These are phyloP conservation scores for Gallinago undulata DNA, from an alignment of 2,113 vertebrate species.

Conservation along the genomic window DNA sequence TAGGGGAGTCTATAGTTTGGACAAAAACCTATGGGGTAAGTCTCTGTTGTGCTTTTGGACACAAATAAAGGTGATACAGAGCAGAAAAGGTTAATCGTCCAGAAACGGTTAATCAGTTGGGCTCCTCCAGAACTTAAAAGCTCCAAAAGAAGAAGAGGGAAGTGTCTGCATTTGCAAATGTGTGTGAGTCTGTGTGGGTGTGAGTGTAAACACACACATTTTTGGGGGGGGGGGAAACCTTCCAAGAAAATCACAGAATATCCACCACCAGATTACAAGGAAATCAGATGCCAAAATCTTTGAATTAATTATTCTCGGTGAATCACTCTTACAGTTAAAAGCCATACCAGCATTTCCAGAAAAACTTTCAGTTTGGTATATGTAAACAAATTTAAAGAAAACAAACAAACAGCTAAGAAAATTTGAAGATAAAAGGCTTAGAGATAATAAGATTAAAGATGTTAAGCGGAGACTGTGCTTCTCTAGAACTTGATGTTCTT, in stretches of 20 bases:
- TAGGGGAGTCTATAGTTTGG: neutral
- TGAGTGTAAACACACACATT: constrained; percentile 39
- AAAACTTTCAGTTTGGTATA: neutral
- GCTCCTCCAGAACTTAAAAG: constrained; percentile 25
- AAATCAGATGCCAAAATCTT: constrained; percentile 45
- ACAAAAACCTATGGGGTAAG: neutral
- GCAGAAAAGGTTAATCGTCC: neutral
- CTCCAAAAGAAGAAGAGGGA: neutral
- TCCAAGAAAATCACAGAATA: constrained; percentile 48
- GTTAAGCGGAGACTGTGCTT: neutral
- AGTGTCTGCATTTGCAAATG: constrained; percentile 47
- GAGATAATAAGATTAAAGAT: constrained; percentile 49
- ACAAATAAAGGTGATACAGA: neutral
- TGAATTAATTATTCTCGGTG: constrained; percentile 50
- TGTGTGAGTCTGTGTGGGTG: constrained; percentile 20
- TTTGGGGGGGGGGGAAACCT: constrained; percentile 23
- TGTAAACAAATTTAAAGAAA: constrained; percentile 53
- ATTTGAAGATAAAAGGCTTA: constrained; percentile 48
- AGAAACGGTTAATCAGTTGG: neutral
- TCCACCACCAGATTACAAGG: constrained; percentile 24
- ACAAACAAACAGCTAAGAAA: constrained; percentile 50
- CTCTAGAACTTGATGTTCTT: neutral
- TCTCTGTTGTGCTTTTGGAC: neutral
- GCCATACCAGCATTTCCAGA: constrained; percentile 58
- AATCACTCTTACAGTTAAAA: constrained; percentile 43